Conservation (phyloP, 2,113 vertebrate genomes). For the Pimephales promelas region DNA sequence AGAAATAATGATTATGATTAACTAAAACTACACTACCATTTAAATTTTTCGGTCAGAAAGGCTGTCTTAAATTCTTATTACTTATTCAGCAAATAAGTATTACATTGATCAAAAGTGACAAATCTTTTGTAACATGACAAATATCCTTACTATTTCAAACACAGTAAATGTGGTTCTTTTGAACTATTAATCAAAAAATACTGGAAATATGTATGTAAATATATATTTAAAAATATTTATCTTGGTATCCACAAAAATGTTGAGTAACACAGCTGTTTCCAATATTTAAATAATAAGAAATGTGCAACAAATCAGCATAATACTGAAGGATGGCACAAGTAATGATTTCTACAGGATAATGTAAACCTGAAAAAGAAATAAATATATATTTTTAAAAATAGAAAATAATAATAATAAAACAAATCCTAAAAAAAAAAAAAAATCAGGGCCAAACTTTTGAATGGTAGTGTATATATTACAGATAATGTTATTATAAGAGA, state of each 20-base stretch:
- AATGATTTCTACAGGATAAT: neutral
- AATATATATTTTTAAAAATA: too few species aligned
- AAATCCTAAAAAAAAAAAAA: too few species aligned
- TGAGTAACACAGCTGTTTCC: neutral
- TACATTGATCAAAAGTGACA: too few species aligned
- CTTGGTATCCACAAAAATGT: neutral
- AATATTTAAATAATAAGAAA: neutral
- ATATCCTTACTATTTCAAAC: neutral
- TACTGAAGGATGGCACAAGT: neutral
- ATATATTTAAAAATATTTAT: too few species aligned
- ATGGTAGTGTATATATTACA: too few species aligned
- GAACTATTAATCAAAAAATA: neutral
- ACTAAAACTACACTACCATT: neutral
- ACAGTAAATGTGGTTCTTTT: neutral
- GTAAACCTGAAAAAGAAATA: neutral
- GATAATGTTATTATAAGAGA: too few species aligned
- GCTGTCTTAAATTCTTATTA: too few species aligned
- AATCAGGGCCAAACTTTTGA: too few species aligned
- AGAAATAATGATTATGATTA: neutral
- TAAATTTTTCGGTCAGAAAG: neutral
- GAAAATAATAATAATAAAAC: rapidly evolving
- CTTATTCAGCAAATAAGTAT: too few species aligned
- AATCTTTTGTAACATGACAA: too few species aligned
- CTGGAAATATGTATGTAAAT: too few species aligned
- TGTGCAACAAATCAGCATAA: neutral